A percentile compares a stretch with the other conserved stretches of the same genome.
phyloP scores from a whole-genome alignment of 1,140 invertebrate species.

The Drosophila littoralis region DNA sequence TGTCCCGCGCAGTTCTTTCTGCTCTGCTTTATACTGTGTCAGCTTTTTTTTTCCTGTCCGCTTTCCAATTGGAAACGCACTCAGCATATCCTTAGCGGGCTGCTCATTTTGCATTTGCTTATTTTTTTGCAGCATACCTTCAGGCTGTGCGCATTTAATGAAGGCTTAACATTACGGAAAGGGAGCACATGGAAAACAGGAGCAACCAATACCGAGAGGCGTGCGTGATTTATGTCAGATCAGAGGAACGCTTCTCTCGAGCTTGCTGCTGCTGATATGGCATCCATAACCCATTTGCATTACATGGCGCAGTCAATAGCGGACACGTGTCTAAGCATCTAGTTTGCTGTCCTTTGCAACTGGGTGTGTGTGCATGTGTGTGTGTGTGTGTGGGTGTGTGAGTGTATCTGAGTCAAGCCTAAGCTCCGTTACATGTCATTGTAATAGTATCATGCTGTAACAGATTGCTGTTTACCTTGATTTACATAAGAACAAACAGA shows the following conservation, averaged over 20 bases:
- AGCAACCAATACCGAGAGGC: background rate
- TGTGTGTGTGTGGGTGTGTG: conserved; percentile 9
- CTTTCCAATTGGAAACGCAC: conserved; percentile 59
- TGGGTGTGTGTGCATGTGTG: background rate
- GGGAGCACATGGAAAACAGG: background rate
- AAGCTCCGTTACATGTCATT: conserved; percentile 68
- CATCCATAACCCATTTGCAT: conserved; percentile 81
- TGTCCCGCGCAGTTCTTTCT: conserved; percentile 2
- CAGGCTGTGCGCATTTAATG: conserved; percentile 52
- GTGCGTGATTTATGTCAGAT: conserved; percentile 29
- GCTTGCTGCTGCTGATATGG: conserved; percentile 48
- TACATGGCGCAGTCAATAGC: conserved; percentile 76
- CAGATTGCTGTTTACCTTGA: conserved; percentile 81
- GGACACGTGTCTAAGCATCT: conserved; percentile 79
- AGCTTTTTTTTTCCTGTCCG: conserved; percentile 27
- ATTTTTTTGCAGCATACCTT: conserved; percentile 22
- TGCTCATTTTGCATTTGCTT: conserved; percentile 24
- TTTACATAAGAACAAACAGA: conserved; percentile 65
- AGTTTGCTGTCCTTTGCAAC: conserved; percentile 32
- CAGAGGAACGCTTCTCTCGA: background rate
- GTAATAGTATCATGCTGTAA: conserved; percentile 77
- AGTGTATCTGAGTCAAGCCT: conserved; percentile 27
- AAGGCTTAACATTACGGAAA: conserved; percentile 2
- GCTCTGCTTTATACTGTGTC: conserved; percentile 9
- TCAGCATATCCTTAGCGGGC: conserved; percentile 35